A percentile compares a stretch with the other conserved stretches of the same genome.
phyloP scores from a whole-genome alignment of 2,113 vertebrate species.

The Thomomys bottae region DNA sequence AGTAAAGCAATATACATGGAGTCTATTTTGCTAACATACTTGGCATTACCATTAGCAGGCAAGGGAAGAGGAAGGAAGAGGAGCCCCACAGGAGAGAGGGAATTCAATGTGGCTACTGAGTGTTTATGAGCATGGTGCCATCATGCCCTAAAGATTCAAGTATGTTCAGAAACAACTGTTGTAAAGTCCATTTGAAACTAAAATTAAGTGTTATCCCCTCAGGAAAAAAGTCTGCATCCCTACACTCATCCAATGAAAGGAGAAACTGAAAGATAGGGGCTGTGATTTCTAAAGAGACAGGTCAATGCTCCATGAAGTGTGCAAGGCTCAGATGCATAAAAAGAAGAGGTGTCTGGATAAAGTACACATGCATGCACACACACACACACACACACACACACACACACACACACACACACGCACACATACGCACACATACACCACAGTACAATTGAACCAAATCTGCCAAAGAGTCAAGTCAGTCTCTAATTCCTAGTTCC shows the following conservation, averaged over 20 bases:
- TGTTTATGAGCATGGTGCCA: background rate
- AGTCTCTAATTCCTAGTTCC: background rate
- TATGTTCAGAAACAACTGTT: constrained; percentile 6
- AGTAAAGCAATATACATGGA: background rate
- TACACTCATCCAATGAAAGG: background rate
- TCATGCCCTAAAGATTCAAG: background rate
- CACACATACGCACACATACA: background rate
- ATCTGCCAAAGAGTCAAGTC: constrained; percentile 37
- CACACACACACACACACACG: background rate
- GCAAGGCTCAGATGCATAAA: background rate
- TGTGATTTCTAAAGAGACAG: constrained; percentile 28
- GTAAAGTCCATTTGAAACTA: constrained; percentile 30
- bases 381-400: too few species aligned
- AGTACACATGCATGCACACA: too few species aligned
- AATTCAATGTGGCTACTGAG: background rate
- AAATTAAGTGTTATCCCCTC: background rate
- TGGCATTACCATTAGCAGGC: background rate
- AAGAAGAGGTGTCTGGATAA: background rate
- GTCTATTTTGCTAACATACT: background rate
- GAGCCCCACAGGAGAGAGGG: background rate
- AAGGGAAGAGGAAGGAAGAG: background rate
- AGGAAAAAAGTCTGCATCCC: background rate
- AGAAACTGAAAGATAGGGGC: background rate
- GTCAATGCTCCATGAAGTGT: background rate
- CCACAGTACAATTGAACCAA: constrained; percentile 57